Evolutionary conservation across 2,113 vertebrate genomes (phyloP).

Genomic region (Syrrhaptes paradoxus): DNA sequence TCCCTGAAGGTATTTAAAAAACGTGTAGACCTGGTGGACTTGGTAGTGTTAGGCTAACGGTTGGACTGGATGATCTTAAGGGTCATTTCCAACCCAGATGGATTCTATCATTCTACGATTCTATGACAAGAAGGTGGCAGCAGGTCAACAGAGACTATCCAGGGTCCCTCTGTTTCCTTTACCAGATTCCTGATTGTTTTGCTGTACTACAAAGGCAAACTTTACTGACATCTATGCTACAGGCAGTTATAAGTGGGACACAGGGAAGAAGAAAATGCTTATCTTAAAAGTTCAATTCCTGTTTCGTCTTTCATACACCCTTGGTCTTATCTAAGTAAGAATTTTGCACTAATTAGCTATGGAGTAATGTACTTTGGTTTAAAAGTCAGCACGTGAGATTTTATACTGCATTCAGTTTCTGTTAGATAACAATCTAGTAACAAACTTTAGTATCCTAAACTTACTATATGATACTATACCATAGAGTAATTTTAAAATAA

Average conservation of each 20-base stretch:
- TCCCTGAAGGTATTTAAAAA: background rate
- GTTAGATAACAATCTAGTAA: background rate
- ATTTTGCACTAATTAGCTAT: background rate
- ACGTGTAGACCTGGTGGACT: fast-evolving
- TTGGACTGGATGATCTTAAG: background rate
- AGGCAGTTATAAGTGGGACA: background rate
- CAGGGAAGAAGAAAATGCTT: background rate
- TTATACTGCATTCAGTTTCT: background rate
- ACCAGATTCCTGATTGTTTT: background rate
- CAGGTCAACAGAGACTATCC: background rate
- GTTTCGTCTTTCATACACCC: background rate
- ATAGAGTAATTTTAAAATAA: background rate
- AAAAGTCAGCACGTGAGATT: background rate
- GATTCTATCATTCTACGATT: background rate
- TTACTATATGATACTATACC: background rate
- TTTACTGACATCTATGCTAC: background rate
- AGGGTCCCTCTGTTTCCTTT: background rate
- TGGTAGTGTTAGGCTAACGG: fast-evolving
- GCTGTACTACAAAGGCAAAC: background rate
- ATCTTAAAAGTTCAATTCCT: background rate
- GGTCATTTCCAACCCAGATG: background rate
- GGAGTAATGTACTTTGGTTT: background rate
- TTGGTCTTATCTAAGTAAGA: background rate
- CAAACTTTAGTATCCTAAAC: background rate
- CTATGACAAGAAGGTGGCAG: background rate